phyloP scores from a whole-genome alignment of 2,113 vertebrate species.

The Urocolius indicus region DNA sequence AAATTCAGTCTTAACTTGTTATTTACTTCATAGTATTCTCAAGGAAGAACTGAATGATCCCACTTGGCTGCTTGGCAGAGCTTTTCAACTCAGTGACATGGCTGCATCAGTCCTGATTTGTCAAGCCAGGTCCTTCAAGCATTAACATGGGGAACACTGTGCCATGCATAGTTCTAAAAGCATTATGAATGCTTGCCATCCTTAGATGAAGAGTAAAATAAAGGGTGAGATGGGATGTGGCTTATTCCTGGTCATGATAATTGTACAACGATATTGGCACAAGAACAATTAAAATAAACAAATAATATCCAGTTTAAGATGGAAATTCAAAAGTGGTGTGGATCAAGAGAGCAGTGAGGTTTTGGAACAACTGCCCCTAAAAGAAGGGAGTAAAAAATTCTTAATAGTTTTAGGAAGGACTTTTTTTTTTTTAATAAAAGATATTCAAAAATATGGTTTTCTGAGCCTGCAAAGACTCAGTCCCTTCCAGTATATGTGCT shows the following conservation, averaged over 20 bases:
- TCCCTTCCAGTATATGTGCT: neutral
- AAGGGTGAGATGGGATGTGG: neutral
- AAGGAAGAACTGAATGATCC: neutral
- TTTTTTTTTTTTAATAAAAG: neutral
- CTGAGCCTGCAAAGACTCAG: neutral
- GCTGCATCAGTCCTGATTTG: neutral
- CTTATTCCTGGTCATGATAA: neutral
- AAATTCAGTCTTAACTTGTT: neutral
- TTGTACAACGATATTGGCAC: neutral
- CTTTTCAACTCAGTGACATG: neutral
- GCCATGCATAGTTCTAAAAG: neutral
- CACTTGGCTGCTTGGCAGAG: neutral
- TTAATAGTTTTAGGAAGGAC: neutral
- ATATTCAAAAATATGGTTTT: neutral
- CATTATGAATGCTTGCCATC: neutral
- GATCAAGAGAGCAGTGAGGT: neutral
- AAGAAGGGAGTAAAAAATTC: neutral
- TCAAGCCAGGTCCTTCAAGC: neutral
- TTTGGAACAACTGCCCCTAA: neutral
- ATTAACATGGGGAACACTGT: rapidly evolving
- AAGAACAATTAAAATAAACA: neutral
- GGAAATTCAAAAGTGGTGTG: neutral
- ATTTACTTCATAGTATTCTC: neutral
- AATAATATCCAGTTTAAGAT: neutral
- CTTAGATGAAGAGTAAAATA: neutral